Evolutionary conservation across 2,113 vertebrate genomes (phyloP).

Genomic region (Rhinolophus sinicus): DNA sequence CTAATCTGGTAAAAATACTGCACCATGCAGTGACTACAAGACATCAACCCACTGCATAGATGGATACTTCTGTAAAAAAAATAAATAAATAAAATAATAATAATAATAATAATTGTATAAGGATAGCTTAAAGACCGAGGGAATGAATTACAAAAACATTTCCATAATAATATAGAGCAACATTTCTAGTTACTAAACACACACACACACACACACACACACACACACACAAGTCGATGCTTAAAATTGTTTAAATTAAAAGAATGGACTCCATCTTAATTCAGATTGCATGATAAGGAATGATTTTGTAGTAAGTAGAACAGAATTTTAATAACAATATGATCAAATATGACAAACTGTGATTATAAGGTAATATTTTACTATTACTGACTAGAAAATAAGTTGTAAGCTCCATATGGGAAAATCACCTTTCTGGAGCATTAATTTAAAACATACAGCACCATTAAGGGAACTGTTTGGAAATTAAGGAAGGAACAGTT

Average conservation of each 20-base stretch:
- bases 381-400: not conserved
- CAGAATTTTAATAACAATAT: not conserved
- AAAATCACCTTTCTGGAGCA: not conserved
- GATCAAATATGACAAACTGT: not conserved
- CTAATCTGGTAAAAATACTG: not conserved
- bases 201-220: rapidly evolving
- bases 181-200: not conserved
- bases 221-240: not conserved
- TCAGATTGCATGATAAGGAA: not conserved
- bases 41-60: not conserved
- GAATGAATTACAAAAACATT: not conserved
- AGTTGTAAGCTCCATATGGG: not conserved
- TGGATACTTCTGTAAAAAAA: not conserved
- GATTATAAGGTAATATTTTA: not conserved
- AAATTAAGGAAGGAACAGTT: not conserved
- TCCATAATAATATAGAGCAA: not conserved
- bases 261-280: not conserved
- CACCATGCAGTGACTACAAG: not conserved
- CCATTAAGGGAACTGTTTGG: not conserved
- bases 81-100: not conserved
- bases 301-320: not conserved
- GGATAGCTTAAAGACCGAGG: not conserved
- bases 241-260: not conserved
- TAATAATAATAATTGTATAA: not conserved
- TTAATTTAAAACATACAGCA: not conserved